Evolutionary conservation across 2,113 vertebrate genomes (phyloP).

Genomic region (Uria lomvia): DNA sequence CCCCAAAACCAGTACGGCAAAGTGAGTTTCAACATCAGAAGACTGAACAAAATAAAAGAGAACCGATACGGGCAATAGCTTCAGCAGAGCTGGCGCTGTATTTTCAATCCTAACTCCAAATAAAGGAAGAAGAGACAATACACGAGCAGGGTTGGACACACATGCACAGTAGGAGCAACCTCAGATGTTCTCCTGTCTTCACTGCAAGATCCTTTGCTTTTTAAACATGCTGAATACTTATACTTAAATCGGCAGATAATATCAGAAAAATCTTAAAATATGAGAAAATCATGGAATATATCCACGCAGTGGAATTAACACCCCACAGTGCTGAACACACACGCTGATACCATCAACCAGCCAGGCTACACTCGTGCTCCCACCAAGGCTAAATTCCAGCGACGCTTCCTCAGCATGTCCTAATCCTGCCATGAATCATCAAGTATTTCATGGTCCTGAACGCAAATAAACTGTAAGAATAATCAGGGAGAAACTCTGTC

Average conservation of each 20-base stretch:
- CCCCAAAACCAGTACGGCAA: neutral
- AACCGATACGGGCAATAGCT: fast-evolving
- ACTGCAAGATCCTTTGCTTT: neutral
- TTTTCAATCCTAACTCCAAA: neutral
- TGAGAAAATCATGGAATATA: fast-evolving
- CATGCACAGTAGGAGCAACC: neutral
- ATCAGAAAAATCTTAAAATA: neutral
- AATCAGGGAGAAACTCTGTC: neutral
- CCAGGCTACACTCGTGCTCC: neutral
- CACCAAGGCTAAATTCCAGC: neutral
- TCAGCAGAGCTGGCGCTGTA: neutral
- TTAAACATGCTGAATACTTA: neutral
- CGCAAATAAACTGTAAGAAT: neutral
- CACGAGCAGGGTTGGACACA: fast-evolving
- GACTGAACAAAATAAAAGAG: neutral
- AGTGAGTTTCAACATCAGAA: neutral
- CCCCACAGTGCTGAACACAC: neutral
- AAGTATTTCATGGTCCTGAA: neutral
- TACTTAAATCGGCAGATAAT: no score
- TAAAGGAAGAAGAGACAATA: neutral
- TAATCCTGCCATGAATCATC: neutral
- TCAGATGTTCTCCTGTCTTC: neutral
- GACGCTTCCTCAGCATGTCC: neutral
- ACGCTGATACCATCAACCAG: neutral
- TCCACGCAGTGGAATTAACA: neutral